Percentiles rank a stretch among this genome's conserved stretches.
phyloP scores from a whole-genome alignment of 2,797 vertebrate genomes.

The Eulemur mongoz region DNA sequence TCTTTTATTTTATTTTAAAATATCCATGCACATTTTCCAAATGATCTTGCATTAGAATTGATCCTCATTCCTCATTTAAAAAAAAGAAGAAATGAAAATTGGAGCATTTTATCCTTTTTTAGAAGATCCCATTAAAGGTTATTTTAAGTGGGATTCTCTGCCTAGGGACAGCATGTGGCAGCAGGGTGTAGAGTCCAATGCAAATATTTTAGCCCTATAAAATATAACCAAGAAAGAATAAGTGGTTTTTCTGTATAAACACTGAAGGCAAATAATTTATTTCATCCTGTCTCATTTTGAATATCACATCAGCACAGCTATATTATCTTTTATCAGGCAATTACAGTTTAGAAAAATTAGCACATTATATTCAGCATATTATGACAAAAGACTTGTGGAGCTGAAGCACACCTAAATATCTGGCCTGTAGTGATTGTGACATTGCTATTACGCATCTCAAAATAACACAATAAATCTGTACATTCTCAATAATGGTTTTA shows the following conservation, averaged over 20 bases:
- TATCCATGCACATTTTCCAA: constrained; percentile 41
- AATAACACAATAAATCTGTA: constrained; percentile 36
- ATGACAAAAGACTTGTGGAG: constrained; percentile 9
- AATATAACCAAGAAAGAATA: constrained; percentile 54
- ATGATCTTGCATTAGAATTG: constrained; percentile 21
- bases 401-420: constrained; percentile 25
- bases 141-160: constrained; percentile 59
- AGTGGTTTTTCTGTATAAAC: constrained; percentile 50
- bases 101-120: constrained; percentile 29
- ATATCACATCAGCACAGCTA: background rate
- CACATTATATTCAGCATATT: constrained; percentile 37
- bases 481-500: constrained; percentile 42
- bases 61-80: background rate
- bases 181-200: background rate
- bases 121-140: constrained; percentile 52
- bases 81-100: constrained; percentile 53
- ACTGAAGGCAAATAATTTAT: constrained; percentile 43
- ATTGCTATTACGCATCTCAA: constrained; percentile 61
- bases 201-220: constrained; percentile 46
- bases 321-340: background rate
- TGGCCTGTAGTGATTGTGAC: constrained; percentile 11
- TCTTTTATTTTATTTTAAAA: constrained; percentile 51
- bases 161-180: constrained; percentile 43
- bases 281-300: constrained; percentile 53
- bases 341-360: constrained; percentile 53